A percentile compares a stretch with the other conserved stretches of the same genome.
Evolutionary conservation across 1,140 invertebrate species (phyloP).

Genomic region (Heliconius congener): DNA sequence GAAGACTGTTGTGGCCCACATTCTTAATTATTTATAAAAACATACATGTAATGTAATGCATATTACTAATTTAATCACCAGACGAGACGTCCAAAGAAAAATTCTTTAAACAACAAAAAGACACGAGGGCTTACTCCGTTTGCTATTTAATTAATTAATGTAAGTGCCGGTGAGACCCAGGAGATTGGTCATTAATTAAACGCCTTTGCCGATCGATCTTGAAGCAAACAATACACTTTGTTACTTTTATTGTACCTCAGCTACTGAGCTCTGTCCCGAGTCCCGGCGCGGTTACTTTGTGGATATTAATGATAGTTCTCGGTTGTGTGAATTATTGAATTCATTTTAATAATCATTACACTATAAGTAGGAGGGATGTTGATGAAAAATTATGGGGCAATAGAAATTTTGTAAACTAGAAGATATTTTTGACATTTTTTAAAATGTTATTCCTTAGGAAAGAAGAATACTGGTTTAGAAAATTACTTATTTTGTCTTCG

Average conservation of each 20-base stretch:
- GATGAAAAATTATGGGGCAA: not conserved
- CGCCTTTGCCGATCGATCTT: slow-evolving; percentile 69
- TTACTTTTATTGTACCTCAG: slow-evolving; percentile 63
- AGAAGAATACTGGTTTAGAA: too few relatives aligned
- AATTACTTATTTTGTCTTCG: too few relatives aligned
- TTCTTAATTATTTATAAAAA: not conserved
- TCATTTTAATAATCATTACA: slow-evolving; percentile 16
- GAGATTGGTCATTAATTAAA: slow-evolving; percentile 78
- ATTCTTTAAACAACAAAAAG: slow-evolving; percentile 58
- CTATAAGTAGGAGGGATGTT: not conserved
- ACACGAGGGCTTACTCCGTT: slow-evolving; percentile 62
- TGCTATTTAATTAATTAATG: slow-evolving; percentile 74
- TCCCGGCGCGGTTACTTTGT: slow-evolving; percentile 47
- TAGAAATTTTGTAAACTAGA: too few relatives aligned
- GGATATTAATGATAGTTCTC: slow-evolving; percentile 51
- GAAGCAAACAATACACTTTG: slow-evolving; percentile 70
- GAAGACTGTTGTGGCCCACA: not conserved
- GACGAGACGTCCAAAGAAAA: slow-evolving; percentile 30
- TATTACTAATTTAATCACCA: slow-evolving; percentile 4
- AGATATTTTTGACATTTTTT: too few relatives aligned
- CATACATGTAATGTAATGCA: not conserved
- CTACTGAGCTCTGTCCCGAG: slow-evolving; percentile 50
- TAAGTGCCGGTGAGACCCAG: slow-evolving; percentile 74
- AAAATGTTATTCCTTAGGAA: too few relatives aligned
- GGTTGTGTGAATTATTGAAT: slow-evolving; percentile 20